Evolutionary conservation across 1,140 invertebrate genomes (phyloP).

Genomic region (Helicoverpa armigera): DNA sequence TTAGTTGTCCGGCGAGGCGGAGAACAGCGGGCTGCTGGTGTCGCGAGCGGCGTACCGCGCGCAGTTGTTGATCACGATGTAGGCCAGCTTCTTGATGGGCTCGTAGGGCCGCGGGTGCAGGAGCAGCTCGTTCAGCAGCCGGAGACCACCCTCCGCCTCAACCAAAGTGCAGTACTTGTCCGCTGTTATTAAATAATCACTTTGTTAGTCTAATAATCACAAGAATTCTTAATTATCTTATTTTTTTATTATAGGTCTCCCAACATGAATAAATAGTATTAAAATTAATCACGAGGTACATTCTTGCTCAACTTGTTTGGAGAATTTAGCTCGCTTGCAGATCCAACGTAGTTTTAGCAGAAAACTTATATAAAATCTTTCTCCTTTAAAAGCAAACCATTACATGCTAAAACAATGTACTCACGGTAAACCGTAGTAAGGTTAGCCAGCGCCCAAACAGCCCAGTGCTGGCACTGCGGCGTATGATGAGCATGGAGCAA

Average conservation of each 20-base stretch:
- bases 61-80: conserved; percentile 90
- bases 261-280: too few species aligned
- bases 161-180: conserved; percentile 97
- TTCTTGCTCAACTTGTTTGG: too few species aligned
- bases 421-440: conserved; percentile 97
- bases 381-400: neutral
- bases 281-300: too few species aligned
- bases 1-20: conserved; percentile 70
- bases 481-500: conserved; percentile 94
- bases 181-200: conserved; percentile 84
- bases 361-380: neutral
- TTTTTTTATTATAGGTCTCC: too few species aligned
- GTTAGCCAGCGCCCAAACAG: conserved; percentile 99
- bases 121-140: conserved; percentile 90
- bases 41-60: conserved; percentile 49
- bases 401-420: conserved; percentile 74
- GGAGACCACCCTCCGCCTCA: conserved; percentile 94
- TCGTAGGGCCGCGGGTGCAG: conserved; percentile 88
- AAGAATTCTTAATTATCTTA: too few species aligned
- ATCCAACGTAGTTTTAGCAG: too few species aligned
- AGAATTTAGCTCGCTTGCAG: too few species aligned
- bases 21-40: conserved; percentile 12
- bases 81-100: conserved; percentile 90
- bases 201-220: too few species aligned
- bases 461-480: conserved; percentile 97